Base-by-base conservation (phyloP, 2,888 invertebrate species). In the Coleophora deauratella region DNA sequence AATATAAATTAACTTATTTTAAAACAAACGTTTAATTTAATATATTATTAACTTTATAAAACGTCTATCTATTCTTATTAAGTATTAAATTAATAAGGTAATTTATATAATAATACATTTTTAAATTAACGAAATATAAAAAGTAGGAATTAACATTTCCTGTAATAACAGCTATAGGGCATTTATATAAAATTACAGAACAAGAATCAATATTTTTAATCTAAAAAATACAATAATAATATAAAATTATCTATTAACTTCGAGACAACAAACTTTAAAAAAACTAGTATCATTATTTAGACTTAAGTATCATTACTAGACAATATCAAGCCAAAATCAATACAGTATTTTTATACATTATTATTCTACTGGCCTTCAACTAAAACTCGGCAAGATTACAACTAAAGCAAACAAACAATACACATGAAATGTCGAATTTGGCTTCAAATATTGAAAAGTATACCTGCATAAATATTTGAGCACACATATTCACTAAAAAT, bases 131-230 rank as follows among this genome's bases (percentile, higher is more conserved):
- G 21, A 21, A 21, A 21, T 21, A 21, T 4, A 38, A 37, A 15
- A 44, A 47, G 42, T 43, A 44, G 46, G 43, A 45, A 46, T 42
- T 37, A 41, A 43, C 34, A 34, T 41, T 59, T 54, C 61, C 66
- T 66, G 63, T 66, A 57, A 48, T 41, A 38, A 32, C 51, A 56
- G 59, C 55, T 57, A 46, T 39, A 59, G 65, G 63, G 57, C 62
- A n/a, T n/a, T n/a, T n/a, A n/a, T n/a, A n/a, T 30, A 31, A 31
- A n/a, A 31, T 31, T 10, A 10, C 9, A n/a, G 6, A 31, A 10
- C 31, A 31, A 31, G 4, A 31, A 31, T 10, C 31, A 11, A 31
- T 9, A 31, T 10, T 11, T 21, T 21, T 21, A 4, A 6, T 21
- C 6, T 21, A 21, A 31, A 7, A n/a, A 31, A 31, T 7, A 31